Conservation (phyloP, 1,140 invertebrate species). For the Drosophila arizonae region DNA sequence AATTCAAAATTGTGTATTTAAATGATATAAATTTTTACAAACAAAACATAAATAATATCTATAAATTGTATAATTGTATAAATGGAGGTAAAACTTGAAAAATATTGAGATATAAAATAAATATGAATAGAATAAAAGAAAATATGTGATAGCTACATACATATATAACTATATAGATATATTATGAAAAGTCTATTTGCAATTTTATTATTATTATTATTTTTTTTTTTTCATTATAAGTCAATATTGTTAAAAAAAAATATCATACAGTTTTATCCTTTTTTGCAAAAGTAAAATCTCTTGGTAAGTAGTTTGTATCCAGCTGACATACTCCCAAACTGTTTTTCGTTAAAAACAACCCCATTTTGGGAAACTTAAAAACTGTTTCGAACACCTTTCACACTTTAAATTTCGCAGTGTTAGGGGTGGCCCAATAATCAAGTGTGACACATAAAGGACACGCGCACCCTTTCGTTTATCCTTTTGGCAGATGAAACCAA, state of each 20-base stretch:
- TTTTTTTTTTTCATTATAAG: no score
- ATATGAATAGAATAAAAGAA: no score
- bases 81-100: background rate
- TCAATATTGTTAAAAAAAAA: no score
- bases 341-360: constrained; percentile 25
- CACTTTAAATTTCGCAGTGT: constrained; percentile 20
- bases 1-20: no score
- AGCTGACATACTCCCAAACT: background rate
- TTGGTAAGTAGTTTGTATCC: background rate
- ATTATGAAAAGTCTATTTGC: background rate
- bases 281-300: background rate
- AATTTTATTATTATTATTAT: no score
- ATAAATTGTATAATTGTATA: background rate
- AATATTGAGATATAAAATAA: background rate
- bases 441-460: constrained; percentile 74
- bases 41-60: no score
- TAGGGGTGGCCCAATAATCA: constrained; percentile 66
- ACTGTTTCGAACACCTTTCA: constrained; percentile 50
- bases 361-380: constrained; percentile 36
- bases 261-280: no score
- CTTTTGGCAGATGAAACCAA: constrained; percentile 14
- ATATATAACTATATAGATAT: background rate
- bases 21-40: no score
- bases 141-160: background rate
- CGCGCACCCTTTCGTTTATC: constrained; percentile 36